Percentiles rank a stretch among this genome's conserved stretches.
Conservation (phyloP, 2,888 invertebrate species). For the Polydrusus tereticollis region DNA sequence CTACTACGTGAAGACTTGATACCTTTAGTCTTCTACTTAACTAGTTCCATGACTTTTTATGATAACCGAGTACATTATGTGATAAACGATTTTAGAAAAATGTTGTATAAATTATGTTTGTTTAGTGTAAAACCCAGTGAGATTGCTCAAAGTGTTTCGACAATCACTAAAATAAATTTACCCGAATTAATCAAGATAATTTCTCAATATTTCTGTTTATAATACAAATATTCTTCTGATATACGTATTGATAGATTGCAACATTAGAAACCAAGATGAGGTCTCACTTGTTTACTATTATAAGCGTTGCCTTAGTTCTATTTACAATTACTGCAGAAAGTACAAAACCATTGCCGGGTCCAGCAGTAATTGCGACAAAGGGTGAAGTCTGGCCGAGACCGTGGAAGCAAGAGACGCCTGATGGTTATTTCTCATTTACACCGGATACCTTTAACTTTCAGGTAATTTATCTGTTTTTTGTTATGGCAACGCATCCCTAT, state of each 20-base stretch:
- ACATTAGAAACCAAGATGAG: not conserved
- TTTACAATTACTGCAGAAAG: not conserved
- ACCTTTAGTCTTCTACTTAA: no score
- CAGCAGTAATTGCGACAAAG: slow-evolving; percentile 70
- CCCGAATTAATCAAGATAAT: not conserved
- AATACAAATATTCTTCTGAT: not conserved
- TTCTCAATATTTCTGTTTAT: not conserved
- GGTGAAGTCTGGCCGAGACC: slow-evolving; percentile 81
- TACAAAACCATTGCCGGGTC: slow-evolving; percentile 64
- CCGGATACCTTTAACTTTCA: slow-evolving; percentile 69
- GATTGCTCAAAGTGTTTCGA: not conserved
- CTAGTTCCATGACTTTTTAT: no score
- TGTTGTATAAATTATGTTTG: not conserved
- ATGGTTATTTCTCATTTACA: slow-evolving; percentile 67
- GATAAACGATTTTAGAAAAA: not conserved
- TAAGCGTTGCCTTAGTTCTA: not conserved
- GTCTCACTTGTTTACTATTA: not conserved
- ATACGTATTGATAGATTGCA: no score
- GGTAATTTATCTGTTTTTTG: slow-evolving; percentile 61
- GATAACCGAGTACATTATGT: no score
- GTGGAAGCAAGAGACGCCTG: slow-evolving; percentile 66
- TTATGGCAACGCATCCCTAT: not conserved
- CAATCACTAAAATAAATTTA: not conserved
- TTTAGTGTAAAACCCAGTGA: not conserved
- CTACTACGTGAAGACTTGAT: no score